A percentile compares a stretch with the other conserved stretches of the same genome.
Evolutionary conservation across 2,888 invertebrate genomes (phyloP).

Genomic region (Phengaris arion): DNA sequence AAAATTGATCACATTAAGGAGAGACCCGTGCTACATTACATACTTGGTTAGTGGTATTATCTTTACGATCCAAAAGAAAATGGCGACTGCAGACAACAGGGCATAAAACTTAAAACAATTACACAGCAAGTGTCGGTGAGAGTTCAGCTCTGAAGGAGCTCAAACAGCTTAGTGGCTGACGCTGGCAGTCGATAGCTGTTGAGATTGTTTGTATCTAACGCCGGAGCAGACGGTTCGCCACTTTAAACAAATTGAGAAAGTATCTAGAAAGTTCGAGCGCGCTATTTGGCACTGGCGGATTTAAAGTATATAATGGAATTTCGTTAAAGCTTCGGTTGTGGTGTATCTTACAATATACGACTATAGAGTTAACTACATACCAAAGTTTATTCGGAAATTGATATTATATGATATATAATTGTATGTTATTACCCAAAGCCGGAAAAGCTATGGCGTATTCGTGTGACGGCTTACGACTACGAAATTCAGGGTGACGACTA

Average conservation of each 20-base stretch:
- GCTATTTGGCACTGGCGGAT: constrained; percentile 33
- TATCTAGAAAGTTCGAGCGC: constrained; percentile 36
- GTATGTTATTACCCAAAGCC: no score
- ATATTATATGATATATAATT: no score
- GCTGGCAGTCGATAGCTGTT: constrained; percentile 40
- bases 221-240: constrained; percentile 36
- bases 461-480: no score
- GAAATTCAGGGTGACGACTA: no score
- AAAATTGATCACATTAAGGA: no score
- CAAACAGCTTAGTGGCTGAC: constrained; percentile 39
- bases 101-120: constrained; percentile 1
- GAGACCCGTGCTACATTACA: no score
- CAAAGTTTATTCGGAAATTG: no score
- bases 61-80: not conserved
- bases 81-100: not conserved
- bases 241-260: constrained; percentile 39
- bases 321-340: constrained; percentile 23
- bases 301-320: constrained; percentile 36
- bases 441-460: no score
- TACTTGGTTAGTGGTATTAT: no score
- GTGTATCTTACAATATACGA: no score
- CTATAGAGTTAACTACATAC: no score
- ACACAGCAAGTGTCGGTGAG: not conserved
- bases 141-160: constrained; percentile 32
- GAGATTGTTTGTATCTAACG: constrained; percentile 41